Evolutionary conservation across 2,113 vertebrate species (phyloP).

Genomic region (Eolophus roseicapilla): DNA sequence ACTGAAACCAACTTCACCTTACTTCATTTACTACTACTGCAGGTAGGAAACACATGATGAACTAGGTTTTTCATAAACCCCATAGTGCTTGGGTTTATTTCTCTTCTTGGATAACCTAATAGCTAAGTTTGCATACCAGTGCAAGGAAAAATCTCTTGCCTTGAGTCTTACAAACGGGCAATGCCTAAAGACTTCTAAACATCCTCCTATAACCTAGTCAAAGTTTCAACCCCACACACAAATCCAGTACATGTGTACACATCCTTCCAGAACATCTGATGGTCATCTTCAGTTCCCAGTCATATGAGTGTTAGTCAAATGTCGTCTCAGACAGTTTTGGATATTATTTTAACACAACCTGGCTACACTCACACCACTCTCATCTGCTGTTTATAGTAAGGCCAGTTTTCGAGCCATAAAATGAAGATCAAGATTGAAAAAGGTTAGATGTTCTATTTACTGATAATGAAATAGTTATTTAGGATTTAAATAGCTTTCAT

Average conservation of each 20-base stretch:
- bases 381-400: background rate
- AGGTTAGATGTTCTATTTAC: background rate
- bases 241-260: accelerated
- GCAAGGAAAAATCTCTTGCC: background rate
- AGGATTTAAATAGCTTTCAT: background rate
- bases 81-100: background rate
- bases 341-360: background rate
- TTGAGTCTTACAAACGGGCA: background rate
- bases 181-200: background rate
- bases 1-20: background rate
- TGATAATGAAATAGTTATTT: background rate
- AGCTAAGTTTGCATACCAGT: background rate
- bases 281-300: background rate
- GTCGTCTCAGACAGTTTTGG: background rate
- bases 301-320: background rate
- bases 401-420: background rate
- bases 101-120: background rate
- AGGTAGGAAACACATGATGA: background rate
- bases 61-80: background rate
- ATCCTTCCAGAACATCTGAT: background rate
- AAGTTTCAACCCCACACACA: background rate
- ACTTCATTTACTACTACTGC: background rate
- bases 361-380: background rate
- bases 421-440: background rate
- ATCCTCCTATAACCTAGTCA: background rate